Conservation (phyloP, 2,888 invertebrate species). For the Acanthopleura granulata region DNA sequence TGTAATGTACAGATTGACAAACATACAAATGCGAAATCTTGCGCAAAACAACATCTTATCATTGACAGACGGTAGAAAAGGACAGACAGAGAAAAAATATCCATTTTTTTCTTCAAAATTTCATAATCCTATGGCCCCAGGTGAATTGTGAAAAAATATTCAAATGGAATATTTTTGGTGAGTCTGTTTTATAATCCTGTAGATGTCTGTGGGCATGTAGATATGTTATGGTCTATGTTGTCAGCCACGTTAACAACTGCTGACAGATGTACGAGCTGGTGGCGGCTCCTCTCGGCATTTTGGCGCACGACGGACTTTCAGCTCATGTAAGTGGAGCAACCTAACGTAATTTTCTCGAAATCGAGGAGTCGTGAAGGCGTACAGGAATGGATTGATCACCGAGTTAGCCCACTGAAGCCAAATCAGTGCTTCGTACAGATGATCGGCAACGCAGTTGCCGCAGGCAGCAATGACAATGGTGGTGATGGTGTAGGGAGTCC, state of each 20-base stretch:
- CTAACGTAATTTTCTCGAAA: neutral
- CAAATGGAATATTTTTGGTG: too few species aligned
- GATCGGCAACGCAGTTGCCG: neutral
- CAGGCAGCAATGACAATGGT: conserved; percentile 1
- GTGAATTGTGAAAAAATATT: too few species aligned
- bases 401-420: conserved; percentile 19
- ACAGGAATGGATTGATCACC: neutral
- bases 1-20: too few species aligned
- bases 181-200: too few species aligned
- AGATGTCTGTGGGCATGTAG: too few species aligned
- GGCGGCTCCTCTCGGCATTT: neutral
- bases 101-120: too few species aligned
- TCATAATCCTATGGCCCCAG: too few species aligned
- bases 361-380: conserved; percentile 5
- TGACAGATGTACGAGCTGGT: neutral
- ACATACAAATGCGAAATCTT: too few species aligned
- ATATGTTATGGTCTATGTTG: too few species aligned
- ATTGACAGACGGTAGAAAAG: too few species aligned
- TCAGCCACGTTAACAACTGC: neutral
- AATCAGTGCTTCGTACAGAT: neutral
- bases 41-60: too few species aligned
- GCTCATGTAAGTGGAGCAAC: neutral
- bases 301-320: neutral
- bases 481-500: conserved; percentile 4
- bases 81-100: too few species aligned